phyloP scores from a whole-genome alignment of 2,888 invertebrate genomes.

The Kryphioiulus occultus region DNA sequence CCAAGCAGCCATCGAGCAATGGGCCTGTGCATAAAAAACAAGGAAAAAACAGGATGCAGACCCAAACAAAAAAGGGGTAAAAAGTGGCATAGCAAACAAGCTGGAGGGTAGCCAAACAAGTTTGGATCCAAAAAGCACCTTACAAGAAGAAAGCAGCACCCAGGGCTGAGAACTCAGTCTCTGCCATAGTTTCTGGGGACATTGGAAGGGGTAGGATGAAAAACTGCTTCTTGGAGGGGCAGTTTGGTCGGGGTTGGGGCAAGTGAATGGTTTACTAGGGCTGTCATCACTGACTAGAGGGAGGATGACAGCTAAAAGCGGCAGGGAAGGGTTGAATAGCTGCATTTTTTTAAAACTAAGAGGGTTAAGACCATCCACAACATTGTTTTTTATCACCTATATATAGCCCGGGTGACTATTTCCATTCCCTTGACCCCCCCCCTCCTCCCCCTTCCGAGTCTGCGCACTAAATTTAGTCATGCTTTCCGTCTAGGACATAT shows the following conservation, averaged over 20 bases:
- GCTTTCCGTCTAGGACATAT: background rate
- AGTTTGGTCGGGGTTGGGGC: conserved; percentile 9
- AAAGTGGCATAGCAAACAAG: conserved; percentile 24
- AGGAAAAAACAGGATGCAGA: conserved; percentile 29
- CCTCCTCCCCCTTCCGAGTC: background rate
- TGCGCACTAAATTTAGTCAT: background rate
- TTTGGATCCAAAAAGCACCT: conserved; percentile 19
- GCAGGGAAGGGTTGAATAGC: conserved; percentile 34
- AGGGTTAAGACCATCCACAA: conserved; percentile 47
- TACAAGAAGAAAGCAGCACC: conserved; percentile 32
- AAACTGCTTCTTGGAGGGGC: background rate
- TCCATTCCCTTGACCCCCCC: background rate
- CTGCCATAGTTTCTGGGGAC: background rate
- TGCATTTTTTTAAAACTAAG: conserved; percentile 41
- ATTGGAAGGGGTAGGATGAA: background rate
- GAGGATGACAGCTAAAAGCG: conserved; percentile 40
- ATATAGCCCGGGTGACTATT: conserved; percentile 29
- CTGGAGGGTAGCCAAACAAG: conserved; percentile 32
- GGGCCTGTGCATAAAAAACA: conserved; percentile 1
- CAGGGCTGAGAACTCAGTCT: conserved; percentile 27
- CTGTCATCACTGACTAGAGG: conserved; percentile 15
- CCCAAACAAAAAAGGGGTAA: conserved; percentile 36
- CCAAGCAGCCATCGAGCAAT: conserved; percentile 2
- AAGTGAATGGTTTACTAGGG: conserved; percentile 39
- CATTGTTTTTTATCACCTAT: conserved; percentile 42